These are phyloP conservation scores for Troilus luridus DNA, from an alignment of 2,888 invertebrate genomes.

Conservation along the genomic window DNA sequence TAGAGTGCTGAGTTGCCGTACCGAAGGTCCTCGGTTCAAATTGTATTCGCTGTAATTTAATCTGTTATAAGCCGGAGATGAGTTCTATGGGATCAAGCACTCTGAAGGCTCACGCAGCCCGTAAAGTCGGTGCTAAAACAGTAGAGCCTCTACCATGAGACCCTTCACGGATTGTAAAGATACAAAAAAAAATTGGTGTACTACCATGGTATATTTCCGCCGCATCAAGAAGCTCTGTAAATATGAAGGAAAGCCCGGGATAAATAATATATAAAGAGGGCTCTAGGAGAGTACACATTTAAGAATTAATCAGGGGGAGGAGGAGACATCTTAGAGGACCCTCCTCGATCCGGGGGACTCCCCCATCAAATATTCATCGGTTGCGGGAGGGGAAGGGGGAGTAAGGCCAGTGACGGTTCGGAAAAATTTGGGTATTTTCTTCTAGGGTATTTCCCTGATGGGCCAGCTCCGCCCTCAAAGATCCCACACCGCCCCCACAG, in stretches of 20 bases:
- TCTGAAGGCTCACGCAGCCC: no score
- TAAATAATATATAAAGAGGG: background rate
- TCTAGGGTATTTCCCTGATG: slow-evolving; percentile 4
- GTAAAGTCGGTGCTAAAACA: no score
- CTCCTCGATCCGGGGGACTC: background rate
- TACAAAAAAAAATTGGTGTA: background rate
- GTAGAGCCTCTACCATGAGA: no score
- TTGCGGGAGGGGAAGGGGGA: slow-evolving; percentile 24
- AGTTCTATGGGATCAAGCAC: no score
- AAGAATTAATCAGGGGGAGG: background rate
- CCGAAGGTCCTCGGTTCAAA: no score
- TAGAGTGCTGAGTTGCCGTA: no score
- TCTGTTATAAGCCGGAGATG: no score
- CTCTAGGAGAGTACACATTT: slow-evolving; percentile 12
- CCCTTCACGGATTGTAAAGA: no score
- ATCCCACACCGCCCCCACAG: background rate
- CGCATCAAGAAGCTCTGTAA: background rate
- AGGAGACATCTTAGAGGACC: background rate
- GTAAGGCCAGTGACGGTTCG: slow-evolving; percentile 24
- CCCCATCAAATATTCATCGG: slow-evolving; percentile 28
- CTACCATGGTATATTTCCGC: background rate
- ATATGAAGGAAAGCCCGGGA: slow-evolving; percentile 1
- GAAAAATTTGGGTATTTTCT: slow-evolving; percentile 42
- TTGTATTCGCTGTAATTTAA: no score
- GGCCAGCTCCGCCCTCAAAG: slow-evolving; percentile 7